phyloP scores from a whole-genome alignment of 2,888 invertebrate genomes.

The Eupithecia inturbata region DNA sequence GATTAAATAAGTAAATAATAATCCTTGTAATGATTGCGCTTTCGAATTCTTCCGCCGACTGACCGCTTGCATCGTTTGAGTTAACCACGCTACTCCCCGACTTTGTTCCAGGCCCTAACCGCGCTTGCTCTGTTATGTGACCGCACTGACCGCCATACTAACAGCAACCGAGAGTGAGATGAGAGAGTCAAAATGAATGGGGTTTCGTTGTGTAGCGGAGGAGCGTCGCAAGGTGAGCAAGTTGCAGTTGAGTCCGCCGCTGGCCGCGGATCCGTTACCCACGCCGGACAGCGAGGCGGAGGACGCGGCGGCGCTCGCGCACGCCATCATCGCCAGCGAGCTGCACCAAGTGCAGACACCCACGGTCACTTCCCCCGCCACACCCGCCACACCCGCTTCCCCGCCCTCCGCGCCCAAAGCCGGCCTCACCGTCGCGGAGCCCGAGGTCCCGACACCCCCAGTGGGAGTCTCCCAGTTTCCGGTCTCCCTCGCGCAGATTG shows the following conservation, averaged over 20 bases:
- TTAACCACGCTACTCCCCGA: conserved; percentile 82
- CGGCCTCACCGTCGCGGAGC: conserved; percentile 67
- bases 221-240: conserved; percentile 78
- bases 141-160: conserved; percentile 82
- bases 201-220: conserved; percentile 83
- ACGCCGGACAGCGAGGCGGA: conserved; percentile 82
- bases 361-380: conserved; percentile 58
- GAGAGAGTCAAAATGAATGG: conserved; percentile 62
- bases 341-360: conserved; percentile 65
- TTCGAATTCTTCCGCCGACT: conserved; percentile 62
- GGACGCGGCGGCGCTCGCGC: conserved; percentile 78
- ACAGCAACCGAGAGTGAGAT: conserved; percentile 68
- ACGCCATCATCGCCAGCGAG: conserved; percentile 79
- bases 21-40: conserved; percentile 77
- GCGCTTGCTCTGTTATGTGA: conserved; percentile 85
- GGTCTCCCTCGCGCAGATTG: conserved; percentile 81
- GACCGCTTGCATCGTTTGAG: conserved; percentile 77
- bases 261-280: conserved; percentile 70
- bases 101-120: conserved; percentile 85
- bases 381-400: conserved; percentile 52
- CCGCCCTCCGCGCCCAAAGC: conserved; percentile 51
- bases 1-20: conserved; percentile 64
- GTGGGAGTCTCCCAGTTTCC: too few species aligned
- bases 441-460: conserved; percentile 79
- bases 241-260: conserved; percentile 74